Conservation (phyloP, 2,888 invertebrate species). For the Drosophila fulvimacula region DNA sequence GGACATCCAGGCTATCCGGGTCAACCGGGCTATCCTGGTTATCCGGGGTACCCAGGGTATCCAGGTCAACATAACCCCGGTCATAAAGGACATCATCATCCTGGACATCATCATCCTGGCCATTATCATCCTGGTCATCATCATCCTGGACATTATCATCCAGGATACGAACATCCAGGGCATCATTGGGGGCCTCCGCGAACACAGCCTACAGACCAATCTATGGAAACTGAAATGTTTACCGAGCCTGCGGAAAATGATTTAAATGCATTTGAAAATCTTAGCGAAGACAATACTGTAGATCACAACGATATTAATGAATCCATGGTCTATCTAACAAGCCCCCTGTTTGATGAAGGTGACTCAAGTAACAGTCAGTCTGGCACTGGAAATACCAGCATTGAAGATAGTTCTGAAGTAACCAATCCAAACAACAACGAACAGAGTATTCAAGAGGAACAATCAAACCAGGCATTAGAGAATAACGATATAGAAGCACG, state of each 20-base stretch:
- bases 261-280: constrained; percentile 6
- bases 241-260: neutral
- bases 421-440: constrained; percentile 15
- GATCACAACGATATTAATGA: constrained; percentile 25
- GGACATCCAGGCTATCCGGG: constrained; percentile 29
- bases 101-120: neutral
- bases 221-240: neutral
- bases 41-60: constrained; percentile 14
- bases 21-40: constrained; percentile 18
- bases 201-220: neutral
- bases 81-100: neutral
- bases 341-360: constrained; percentile 11
- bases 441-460: constrained; percentile 8
- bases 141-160: neutral
- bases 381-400: constrained; percentile 22
- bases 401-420: constrained; percentile 29
- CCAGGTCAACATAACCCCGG: neutral
- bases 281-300: constrained; percentile 16
- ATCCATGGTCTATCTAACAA: constrained; percentile 8
- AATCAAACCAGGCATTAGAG: constrained; percentile 5
- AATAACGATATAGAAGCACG: constrained; percentile 33
- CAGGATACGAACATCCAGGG: neutral
- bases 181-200: constrained; percentile 3
- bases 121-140: neutral
- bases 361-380: constrained; percentile 21